Conservation (phyloP, 2,113 vertebrate genomes). For the Chamaetylas fuelleborni region DNA sequence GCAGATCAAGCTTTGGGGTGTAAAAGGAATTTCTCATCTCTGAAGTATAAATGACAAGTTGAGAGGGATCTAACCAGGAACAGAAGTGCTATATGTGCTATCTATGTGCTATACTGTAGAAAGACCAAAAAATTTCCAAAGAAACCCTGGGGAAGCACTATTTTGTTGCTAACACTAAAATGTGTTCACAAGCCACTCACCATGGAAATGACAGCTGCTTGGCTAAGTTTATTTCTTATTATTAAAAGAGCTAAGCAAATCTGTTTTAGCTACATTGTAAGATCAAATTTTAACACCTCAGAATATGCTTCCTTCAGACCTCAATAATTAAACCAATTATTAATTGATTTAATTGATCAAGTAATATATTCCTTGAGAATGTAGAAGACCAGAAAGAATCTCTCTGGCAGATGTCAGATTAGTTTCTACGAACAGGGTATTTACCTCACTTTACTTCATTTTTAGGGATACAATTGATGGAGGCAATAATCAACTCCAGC, state of each 20-base stretch:
- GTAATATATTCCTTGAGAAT: not conserved
- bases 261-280: not conserved
- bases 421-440: not conserved
- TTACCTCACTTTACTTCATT: not conserved
- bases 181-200: not conserved
- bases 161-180: not conserved
- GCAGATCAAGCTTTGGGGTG: not conserved
- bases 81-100: not conserved
- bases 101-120: not conserved
- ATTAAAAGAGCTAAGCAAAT: not conserved
- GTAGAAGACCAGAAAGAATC: not conserved
- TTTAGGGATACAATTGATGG: not conserved
- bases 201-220: not conserved
- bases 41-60: not conserved
- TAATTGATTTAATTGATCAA: not conserved
- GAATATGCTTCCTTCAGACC: not conserved
- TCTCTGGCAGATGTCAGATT: not conserved
- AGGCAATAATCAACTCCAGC: not conserved
- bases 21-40: not conserved
- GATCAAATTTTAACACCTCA: not conserved
- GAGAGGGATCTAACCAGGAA: not conserved
- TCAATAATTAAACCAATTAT: not conserved
- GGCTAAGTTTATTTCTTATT: not conserved
- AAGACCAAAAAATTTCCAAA: not conserved
- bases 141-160: not conserved